phyloP scores from a whole-genome alignment of 1,140 invertebrate genomes.

The Batillaria attramentaria region DNA sequence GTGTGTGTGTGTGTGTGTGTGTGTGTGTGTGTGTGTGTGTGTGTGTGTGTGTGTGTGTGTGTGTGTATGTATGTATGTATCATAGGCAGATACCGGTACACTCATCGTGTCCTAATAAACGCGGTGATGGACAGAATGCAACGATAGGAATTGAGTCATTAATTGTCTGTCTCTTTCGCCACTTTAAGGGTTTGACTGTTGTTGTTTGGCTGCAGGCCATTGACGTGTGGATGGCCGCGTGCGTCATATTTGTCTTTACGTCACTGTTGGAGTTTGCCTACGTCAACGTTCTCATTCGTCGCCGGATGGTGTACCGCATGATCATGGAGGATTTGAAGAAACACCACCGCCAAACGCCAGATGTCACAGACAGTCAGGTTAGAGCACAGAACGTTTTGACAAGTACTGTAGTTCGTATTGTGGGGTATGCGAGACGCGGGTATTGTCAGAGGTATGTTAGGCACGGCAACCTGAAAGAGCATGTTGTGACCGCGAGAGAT shows the following conservation, averaged over 20 bases:
- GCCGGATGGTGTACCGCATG: neutral
- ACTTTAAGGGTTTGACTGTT: too few species aligned
- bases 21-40: neutral
- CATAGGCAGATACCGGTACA: too few species aligned
- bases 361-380: neutral
- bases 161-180: too few species aligned
- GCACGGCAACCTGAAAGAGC: neutral
- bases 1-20: neutral
- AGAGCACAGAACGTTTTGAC: neutral
- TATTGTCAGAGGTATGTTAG: neutral
- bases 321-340: neutral
- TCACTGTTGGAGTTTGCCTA: constrained; percentile 87
- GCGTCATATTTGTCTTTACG: constrained; percentile 88
- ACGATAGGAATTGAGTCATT: too few species aligned
- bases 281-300: constrained; percentile 70
- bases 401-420: neutral
- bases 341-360: too few species aligned
- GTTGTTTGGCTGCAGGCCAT: too few species aligned
- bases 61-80: neutral
- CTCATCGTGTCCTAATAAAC: too few species aligned
- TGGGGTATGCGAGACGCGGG: neutral
- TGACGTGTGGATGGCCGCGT: constrained; percentile 90
- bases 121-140: too few species aligned
- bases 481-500: neutral
- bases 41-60: neutral